Evolutionary conservation across 1,140 invertebrate genomes (phyloP).

Genomic region (Yoshiicerus persimilis): DNA sequence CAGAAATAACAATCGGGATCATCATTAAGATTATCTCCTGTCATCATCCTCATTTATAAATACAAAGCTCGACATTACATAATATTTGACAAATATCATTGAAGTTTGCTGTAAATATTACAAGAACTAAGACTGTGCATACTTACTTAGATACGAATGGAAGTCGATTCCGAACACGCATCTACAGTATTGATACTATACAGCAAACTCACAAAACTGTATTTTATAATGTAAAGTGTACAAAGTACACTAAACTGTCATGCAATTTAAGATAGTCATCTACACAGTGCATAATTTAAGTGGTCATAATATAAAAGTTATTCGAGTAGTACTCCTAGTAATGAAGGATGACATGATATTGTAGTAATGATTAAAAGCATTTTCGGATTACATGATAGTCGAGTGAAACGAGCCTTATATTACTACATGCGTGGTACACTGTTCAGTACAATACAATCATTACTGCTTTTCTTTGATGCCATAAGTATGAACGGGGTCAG

Average conservation of each 20-base stretch:
- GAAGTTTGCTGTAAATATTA: no score
- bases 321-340: background rate
- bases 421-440: no score
- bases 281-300: no score
- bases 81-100: background rate
- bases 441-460: background rate
- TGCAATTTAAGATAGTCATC: no score
- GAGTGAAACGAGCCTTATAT: background rate
- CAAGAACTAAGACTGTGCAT: no score
- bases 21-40: slow-evolving; percentile 14
- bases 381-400: background rate
- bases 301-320: no score
- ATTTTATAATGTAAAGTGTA: no score
- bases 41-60: background rate
- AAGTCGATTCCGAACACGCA: no score
- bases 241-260: no score
- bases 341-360: background rate
- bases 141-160: no score
- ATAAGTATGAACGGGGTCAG: background rate
- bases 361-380: background rate
- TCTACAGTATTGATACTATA: no score
- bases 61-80: background rate
- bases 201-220: no score
- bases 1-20: background rate
- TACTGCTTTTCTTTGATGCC: background rate